Conservation (phyloP, 23 tunicate genomes). For the Halocynthia aurantium region DNA sequence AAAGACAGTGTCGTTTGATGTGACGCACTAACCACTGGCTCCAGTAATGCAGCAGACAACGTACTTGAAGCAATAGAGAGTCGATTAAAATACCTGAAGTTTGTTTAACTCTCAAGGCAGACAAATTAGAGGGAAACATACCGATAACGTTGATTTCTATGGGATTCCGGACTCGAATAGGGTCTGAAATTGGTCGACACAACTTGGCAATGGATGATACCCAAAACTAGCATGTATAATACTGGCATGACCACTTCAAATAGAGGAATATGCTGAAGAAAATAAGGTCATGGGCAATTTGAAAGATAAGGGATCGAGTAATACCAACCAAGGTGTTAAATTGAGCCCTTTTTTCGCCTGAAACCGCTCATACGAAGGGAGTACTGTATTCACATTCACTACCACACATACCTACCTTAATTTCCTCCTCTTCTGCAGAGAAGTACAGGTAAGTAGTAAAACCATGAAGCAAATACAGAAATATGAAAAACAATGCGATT, state of each 20-base stretch:
- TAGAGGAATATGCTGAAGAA: slow-evolving; percentile 5
- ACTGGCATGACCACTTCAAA: slow-evolving; percentile 56
- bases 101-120: too few species aligned
- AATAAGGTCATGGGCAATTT: too few species aligned
- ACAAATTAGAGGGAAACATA: too few species aligned
- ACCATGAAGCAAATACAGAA: slow-evolving; percentile 36
- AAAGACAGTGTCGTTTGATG: slow-evolving; percentile 30
- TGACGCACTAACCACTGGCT: slow-evolving; percentile 36
- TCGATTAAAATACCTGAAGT: neutral
- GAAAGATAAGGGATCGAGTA: too few species aligned
- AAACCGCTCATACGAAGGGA: too few species aligned
- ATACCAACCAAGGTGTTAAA: too few species aligned
- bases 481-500: slow-evolving; percentile 14
- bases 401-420: neutral
- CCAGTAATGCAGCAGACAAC: slow-evolving; percentile 66
- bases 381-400: too few species aligned
- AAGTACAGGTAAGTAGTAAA: neutral
- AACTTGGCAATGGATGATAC: slow-evolving; percentile 77
- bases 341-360: too few species aligned
- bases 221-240: slow-evolving; percentile 38
- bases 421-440: slow-evolving; percentile 9
- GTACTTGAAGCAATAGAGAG: slow-evolving; percentile 3
- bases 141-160: neutral
- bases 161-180: slow-evolving; percentile 10
- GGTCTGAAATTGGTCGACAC: slow-evolving; percentile 58